Evolutionary conservation across 1,140 invertebrate species (phyloP).

Genomic region (Hirudo medicinalis): DNA sequence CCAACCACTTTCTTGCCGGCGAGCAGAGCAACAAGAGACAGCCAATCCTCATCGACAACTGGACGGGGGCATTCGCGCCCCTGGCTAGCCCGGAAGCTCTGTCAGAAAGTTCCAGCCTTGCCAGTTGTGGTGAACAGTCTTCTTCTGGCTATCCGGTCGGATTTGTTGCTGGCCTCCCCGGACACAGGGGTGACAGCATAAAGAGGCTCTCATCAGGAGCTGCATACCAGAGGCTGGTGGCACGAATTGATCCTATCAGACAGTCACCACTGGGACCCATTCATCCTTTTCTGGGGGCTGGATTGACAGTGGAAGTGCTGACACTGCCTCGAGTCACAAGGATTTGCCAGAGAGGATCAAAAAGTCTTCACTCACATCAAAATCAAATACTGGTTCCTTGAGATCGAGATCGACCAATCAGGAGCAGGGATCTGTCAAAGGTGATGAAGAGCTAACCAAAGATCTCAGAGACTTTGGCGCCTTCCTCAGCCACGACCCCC

Average conservation of each 20-base stretch:
- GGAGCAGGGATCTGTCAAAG: background rate
- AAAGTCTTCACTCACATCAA: background rate
- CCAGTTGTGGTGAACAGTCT: slow-evolving; percentile 1
- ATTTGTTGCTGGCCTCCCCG: background rate
- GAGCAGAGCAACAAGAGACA: background rate
- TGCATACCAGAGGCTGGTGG: slow-evolving; percentile 10
- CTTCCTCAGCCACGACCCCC: background rate
- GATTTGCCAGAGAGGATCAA: background rate
- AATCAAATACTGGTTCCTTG: too few species aligned
- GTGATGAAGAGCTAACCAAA: background rate
- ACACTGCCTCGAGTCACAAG: background rate
- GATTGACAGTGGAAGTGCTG: background rate
- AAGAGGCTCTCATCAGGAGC: slow-evolving; percentile 10
- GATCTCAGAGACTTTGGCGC: background rate
- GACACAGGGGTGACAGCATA: slow-evolving; percentile 10
- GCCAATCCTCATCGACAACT: background rate
- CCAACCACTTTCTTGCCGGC: background rate
- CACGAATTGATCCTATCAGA: slow-evolving; percentile 14
- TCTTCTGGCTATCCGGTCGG: background rate
- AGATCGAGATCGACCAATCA: too few species aligned
- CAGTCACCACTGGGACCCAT: slow-evolving; percentile 10
- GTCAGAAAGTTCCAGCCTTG: slow-evolving; percentile 14
- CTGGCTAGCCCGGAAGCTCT: slow-evolving; percentile 12
- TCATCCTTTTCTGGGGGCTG: background rate
- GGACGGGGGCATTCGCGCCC: slow-evolving; percentile 8